phyloP scores from a whole-genome alignment of 2,113 vertebrate genomes.

The Eptesicus fuscus region DNA sequence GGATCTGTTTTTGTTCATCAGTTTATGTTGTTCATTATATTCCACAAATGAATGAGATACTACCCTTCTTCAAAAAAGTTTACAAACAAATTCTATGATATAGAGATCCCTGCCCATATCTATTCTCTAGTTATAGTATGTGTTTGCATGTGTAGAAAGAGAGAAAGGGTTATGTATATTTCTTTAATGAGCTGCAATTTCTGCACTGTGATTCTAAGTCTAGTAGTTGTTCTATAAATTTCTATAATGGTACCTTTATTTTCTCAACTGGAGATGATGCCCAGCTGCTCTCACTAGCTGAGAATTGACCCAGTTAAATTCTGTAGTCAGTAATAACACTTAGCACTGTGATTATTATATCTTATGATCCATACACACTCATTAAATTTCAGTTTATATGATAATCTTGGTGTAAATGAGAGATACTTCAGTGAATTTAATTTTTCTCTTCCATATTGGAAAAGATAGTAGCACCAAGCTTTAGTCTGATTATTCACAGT shows the following conservation, averaged over 20 bases:
- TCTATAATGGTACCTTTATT: conserved; percentile 17
- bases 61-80: not conserved
- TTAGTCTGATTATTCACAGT: not conserved
- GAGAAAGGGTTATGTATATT: not conserved
- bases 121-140: not conserved
- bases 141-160: not conserved
- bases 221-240: conserved; percentile 23
- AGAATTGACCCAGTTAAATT: conserved; percentile 52
- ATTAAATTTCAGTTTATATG: conserved; percentile 44
- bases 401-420: conserved; percentile 43
- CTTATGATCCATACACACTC: conserved; percentile 13
- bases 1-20: no score
- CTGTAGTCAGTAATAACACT: conserved; percentile 37
- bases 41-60: not conserved
- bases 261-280: conserved; percentile 47
- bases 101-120: not conserved
- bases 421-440: not conserved
- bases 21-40: no score
- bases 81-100: not conserved
- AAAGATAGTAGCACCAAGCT: not conserved
- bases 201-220: not conserved
- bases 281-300: conserved; percentile 37
- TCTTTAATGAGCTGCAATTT: not conserved
- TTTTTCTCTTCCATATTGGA: not conserved
- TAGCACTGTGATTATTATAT: conserved; percentile 32